Evolutionary conservation across 2,113 vertebrate genomes (phyloP), one percentile per base, ranked within the genome.

Genomic region (Alligator mississippiensis): DNA sequence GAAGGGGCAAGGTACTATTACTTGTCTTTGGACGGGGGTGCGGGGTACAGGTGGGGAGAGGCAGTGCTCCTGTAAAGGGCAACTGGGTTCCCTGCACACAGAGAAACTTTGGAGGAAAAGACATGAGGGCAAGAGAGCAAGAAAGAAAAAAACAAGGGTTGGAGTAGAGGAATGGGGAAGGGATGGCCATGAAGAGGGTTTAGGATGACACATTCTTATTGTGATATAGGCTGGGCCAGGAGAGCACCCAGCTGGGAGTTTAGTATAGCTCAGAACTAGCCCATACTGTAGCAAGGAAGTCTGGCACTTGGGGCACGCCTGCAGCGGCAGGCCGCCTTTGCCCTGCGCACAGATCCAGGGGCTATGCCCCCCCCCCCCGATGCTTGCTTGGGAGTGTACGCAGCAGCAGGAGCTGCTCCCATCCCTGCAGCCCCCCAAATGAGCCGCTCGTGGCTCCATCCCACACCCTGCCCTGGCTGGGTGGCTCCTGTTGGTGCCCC

Each of bases 201-300:
- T n/a, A 30, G 17, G 6, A 38, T 38, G 34, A 24, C 6, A 7
- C 14, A 6, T 21, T 38, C 22, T 74, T 19, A 21, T 34, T 27
- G 62, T 17, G 64, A 27, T 66, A 9, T 7, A n/a, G 64, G 28
- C 13, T 74, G 34, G 70, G 21, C 34, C n/a, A 81, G 78, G 64
- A 59, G 30, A 63, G 15, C 78, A 62, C 28, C 55, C 57, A 68
- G 57, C 11, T 55, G 63, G 21, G n/a, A 7, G 30, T 60, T 38
- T 34, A 72, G 70, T 34, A 21, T 12, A 21, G 61, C 30, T 0
- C 0, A 0, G 16, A 2, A 3, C 11, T 16, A 14, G 60, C 5
- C 6, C 59, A 15, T 6, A 13, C 47, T 38, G 30, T 34, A 19
- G 30, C n/a, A 72, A 25, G 68, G 34, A 21, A 30, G 30, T 19